Base-by-base conservation (phyloP, 2,888 invertebrate species). In the Acanthosepion lycidas region DNA sequence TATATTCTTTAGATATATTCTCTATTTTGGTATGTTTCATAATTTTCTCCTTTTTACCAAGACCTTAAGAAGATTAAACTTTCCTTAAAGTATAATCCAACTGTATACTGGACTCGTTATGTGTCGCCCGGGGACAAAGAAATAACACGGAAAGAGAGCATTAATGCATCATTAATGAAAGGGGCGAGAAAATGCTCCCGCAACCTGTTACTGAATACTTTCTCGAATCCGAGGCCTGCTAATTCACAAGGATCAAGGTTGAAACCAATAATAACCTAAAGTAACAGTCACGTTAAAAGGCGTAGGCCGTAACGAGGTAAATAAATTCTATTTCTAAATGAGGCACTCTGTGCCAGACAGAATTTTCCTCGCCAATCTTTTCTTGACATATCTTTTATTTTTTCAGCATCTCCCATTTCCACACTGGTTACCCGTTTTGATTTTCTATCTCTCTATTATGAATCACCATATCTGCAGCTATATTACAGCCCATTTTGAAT, bases 41-140 rank as follows among this genome's bases (percentile, higher is more conserved):
- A 6, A 0, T 12, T 2, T n/a, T 15, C 18, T 8, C n/a, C 8
- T n/a, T 78, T 78, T 4, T 2, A 0, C 5, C 8, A 9, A n/a
- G n/a, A 9, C n/a, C n/a, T 78, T n/a, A 78, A 28, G 4, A n/a
- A n/a, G 12, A n/a, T 78, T n/a, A n/a, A n/a, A 28, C 28, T 12
- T 78, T 78, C 15, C 78, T n/a, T 28, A n/a, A 78, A 78, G n/a
- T n/a, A n/a, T 78, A 78, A 78, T 78, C 78, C 78, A 78, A 78
- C 28, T 78, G n/a, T n/a, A 78, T 78, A 78, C 15, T n/a, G 78
- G 78, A 78, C 78, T 78, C 78, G 78, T 78, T 78, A 78, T 78
- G 78, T n/a, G 78, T 9, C 9, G 78, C 78, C 78, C 15, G 78
- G n/a, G n/a, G 78, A 42, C 42, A n/a, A n/a, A n/a, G 28, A 78